Conservation (phyloP, 2,113 vertebrate species). For the Ciconia stormi region DNA sequence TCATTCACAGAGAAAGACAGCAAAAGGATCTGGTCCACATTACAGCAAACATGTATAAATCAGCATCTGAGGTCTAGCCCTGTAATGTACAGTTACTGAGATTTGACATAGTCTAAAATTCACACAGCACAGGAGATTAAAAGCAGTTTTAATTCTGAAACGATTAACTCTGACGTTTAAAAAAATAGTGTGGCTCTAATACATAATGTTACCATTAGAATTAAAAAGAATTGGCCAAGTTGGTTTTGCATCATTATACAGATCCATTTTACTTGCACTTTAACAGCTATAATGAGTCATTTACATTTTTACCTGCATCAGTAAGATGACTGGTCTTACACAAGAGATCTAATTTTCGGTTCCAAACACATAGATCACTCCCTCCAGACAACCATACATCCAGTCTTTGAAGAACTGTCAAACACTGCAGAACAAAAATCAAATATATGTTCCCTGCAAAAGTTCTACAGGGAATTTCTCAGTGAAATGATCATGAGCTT, state of each 20-base stretch:
- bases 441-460: constrained; percentile 30
- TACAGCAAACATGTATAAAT: neutral
- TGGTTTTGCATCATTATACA: constrained; percentile 55
- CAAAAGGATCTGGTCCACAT: neutral
- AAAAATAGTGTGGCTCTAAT: constrained; percentile 13
- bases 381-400: constrained; percentile 90
- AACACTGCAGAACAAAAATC: constrained; percentile 81
- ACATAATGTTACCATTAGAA: constrained; percentile 56
- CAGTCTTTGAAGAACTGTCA: constrained; percentile 86
- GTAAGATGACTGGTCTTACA: constrained; percentile 84
- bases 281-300: constrained; percentile 47
- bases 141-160: constrained; percentile 9
- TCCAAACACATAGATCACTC: constrained; percentile 91
- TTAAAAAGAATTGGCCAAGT: constrained; percentile 41
- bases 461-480: constrained; percentile 48
- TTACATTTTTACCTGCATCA: constrained; percentile 85
- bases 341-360: constrained; percentile 85
- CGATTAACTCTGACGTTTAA: constrained; percentile 21
- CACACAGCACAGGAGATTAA: neutral
- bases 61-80: neutral
- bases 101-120: constrained; percentile 16
- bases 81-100: neutral
- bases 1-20: neutral
- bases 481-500: neutral
- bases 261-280: constrained; percentile 54